phyloP scores from a whole-genome alignment of 2,797 vertebrate genomes.

The Dryobates pubescens region DNA sequence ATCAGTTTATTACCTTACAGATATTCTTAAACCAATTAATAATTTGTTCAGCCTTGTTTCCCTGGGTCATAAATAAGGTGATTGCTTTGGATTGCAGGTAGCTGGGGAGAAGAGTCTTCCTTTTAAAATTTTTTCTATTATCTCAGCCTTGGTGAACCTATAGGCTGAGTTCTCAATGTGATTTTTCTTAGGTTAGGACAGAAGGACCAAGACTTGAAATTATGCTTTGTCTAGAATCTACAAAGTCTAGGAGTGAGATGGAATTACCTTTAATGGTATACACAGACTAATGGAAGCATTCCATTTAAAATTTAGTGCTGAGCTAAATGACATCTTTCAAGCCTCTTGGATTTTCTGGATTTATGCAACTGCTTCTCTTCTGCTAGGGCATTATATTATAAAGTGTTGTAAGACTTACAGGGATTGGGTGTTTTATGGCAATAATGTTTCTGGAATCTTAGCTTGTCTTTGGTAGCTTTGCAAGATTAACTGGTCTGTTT shows the following conservation, averaged over 20 bases:
- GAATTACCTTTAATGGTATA: background rate
- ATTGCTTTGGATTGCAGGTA: background rate
- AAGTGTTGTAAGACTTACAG: background rate
- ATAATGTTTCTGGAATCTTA: background rate
- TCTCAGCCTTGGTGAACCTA: background rate
- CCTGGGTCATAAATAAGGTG: background rate
- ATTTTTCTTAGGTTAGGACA: background rate
- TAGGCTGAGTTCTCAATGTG: background rate
- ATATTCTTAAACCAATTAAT: background rate
- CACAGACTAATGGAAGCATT: background rate
- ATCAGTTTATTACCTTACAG: background rate
- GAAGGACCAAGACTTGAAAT: background rate
- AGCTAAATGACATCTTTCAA: background rate
- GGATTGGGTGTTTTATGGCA: background rate
- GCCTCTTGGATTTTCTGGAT: background rate
- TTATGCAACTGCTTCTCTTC: background rate
- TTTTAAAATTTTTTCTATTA: background rate
- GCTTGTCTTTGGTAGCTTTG: background rate
- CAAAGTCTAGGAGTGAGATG: background rate
- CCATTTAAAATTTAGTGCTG: background rate
- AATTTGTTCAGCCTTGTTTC: background rate
- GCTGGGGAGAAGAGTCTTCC: background rate
- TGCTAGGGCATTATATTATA: background rate
- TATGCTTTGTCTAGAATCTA: background rate
- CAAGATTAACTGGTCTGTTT: background rate